Base-by-base conservation (phyloP, 2,113 vertebrate species). In the Ammodytes marinus region DNA sequence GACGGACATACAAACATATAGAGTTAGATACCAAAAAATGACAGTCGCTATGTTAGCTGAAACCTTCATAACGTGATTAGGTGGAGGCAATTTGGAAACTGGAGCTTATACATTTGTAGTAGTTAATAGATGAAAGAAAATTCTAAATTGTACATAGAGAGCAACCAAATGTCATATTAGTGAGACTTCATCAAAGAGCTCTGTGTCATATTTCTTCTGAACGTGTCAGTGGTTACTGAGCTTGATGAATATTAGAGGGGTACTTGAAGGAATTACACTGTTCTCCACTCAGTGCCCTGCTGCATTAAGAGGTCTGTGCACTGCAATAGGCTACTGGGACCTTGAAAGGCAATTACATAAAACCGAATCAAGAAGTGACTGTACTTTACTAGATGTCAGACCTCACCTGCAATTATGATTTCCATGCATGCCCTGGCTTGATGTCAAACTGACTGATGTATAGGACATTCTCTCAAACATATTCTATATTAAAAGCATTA, bases 231-330 rank as follows among this genome's bases (percentile, higher is more conserved):
- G 53, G 60, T 77, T 74, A 74, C 37, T 58, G 63, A 79, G 55
- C 69, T 79, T 84, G 73, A 75, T 77, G 69, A 88, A 75, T 63
- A 83, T 89, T 55, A 85, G 73, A 84, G 64, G n/a, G 9, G 61
- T 74, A 50, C 80, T 90, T 88, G 74, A 80, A 83, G 55, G 84
- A 77, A 84, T 84, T 69, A 84, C 68, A 54, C 64, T 54, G 84
- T 61, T 57, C 83, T 85, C 50, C 19, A 77, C 81, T 89, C 81
- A 83, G 66, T 77, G 79, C 79, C 39, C 52, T 77, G 59, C 42
- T 43, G 80, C 67, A 85, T 75, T 63, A 82, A 87, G 77, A 88
- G 72, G 52, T 59, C 65, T 58, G 40, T 52, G 59, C 63, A 61
- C 60, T 82, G 35, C 84, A 86, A 86, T 53, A 75, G 60, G 49